Evolutionary conservation across 1,140 invertebrate species (phyloP), one percentile per base, ranked within the genome.

Genomic region (Lepidurus apus): DNA sequence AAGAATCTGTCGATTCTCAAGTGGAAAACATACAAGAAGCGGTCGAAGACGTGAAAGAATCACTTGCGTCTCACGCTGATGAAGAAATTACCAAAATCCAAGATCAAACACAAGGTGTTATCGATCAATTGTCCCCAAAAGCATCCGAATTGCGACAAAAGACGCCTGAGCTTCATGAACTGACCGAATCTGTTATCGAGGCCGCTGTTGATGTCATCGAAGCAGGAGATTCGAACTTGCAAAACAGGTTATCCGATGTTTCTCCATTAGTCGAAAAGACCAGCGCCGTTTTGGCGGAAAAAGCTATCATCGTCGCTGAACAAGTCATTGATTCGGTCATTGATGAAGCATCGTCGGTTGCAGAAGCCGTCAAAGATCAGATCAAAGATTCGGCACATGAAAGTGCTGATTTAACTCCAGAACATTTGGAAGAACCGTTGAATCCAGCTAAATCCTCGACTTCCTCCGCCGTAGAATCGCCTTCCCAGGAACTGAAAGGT

Each of bases 41-140:
- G 11, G 34, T 45, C 9, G 8, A 76, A n/a, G 75, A 76, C 45
- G 43, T 76, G 17, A 53, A 76, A 76, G 43, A 44, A 42, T 17
- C 42, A 1, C 24, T 43, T 47, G 21, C 43, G 7, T 10, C 53
- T n/a, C 43, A 53, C n/a, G 10, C 24, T 34, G 75, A 21, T 10
- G 43, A 77, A 13, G 11, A 47, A 78, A 17, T 78, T 5, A 65
- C 24, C 24, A 26, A 77, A 43, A 53, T 45, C 8, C 7, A 45
- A 47, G 42, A 24, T 11, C 13, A 77, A 10, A 5, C 42, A 8
- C 43, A 77, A 42, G 42, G 34, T 44, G 42, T 17, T 6, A 9
- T 17, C 0, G 75, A 77, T 7, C 2, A 9, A 75, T 11, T 75
- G 42, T 21, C 74, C 24, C 1, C 42, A 21, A 4, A 34, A 42